Evolutionary conservation across 23 tunicate genomes (phyloP).

Genomic region (Aplidium turbinatum): DNA sequence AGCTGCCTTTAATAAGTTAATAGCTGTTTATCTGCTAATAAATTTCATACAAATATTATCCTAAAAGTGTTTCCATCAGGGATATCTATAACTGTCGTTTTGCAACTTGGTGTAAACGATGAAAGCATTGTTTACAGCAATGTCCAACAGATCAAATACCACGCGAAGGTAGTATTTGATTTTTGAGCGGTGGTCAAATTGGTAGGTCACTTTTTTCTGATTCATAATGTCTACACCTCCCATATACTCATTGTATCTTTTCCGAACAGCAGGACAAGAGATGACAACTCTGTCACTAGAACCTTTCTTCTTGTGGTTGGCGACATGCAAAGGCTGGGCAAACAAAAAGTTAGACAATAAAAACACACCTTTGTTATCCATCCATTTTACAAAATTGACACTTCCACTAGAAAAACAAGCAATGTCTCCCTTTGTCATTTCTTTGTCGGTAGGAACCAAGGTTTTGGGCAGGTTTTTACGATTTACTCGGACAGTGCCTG

Average conservation of each 20-base stretch:
- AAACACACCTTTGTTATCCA: slow-evolving; percentile 9
- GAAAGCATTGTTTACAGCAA: slow-evolving; percentile 4
- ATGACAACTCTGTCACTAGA: not conserved
- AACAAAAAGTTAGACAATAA: not conserved
- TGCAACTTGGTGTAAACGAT: not conserved
- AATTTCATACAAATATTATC: not conserved
- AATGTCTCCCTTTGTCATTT: slow-evolving; percentile 3
- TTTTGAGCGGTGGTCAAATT: slow-evolving; percentile 9
- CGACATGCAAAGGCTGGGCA: not conserved
- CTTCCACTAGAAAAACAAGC: not conserved
- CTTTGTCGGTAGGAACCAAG: slow-evolving; percentile 2
- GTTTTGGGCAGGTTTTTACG: slow-evolving; percentile 5
- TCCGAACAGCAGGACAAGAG: slow-evolving; percentile 4
- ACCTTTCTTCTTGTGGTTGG: slow-evolving; percentile 17
- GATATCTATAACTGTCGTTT: not conserved
- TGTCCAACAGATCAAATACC: slow-evolving; percentile 8
- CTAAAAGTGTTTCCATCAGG: not conserved
- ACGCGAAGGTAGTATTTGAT: not conserved
- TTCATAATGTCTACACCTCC: not conserved
- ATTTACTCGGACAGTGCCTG: slow-evolving; percentile 1
- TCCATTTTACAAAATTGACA: slow-evolving; percentile 6
- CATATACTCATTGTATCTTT: slow-evolving; percentile 4
- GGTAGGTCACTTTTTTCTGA: slow-evolving; percentile 12
- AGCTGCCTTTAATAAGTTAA: too few species aligned
- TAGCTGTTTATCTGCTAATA: not conserved